phyloP scores from a whole-genome alignment of 2,888 invertebrate species.

The Pachydiplax longipennis region DNA sequence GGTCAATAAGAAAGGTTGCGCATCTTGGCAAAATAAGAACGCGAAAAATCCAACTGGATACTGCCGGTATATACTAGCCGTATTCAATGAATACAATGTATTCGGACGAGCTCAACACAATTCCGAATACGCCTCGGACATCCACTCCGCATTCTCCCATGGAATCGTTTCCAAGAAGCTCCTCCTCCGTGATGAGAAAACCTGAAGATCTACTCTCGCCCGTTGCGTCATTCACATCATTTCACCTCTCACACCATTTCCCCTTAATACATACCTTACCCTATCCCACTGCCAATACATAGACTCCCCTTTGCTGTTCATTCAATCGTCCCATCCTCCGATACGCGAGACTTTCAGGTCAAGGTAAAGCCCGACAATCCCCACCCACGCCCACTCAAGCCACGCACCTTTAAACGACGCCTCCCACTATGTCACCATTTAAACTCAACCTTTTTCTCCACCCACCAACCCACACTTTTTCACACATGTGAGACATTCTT shows the following conservation, averaged over 20 bases:
- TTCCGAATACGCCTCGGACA: background rate
- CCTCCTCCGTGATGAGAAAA: background rate
- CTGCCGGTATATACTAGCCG: no score
- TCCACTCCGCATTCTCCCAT: background rate
- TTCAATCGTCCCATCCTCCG: background rate
- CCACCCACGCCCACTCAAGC: background rate
- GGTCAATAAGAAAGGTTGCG: no score
- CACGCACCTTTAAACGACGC: background rate
- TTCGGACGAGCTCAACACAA: no score
- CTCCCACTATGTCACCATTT: background rate
- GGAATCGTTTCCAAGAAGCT: background rate
- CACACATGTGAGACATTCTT: background rate
- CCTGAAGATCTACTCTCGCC: background rate
- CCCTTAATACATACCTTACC: background rate
- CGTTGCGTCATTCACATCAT: background rate
- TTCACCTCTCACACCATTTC: background rate
- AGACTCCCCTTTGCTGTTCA: background rate
- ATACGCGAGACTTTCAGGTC: constrained; percentile 8
- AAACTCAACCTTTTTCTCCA: background rate
- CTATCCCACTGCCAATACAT: background rate
- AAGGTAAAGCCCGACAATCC: background rate
- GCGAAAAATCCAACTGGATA: no score
- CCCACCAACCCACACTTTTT: background rate
- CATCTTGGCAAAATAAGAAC: no score
- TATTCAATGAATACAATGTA: no score